A percentile compares a stretch with the other conserved stretches of the same genome.
phyloP scores from a whole-genome alignment of 2,797 vertebrate genomes.

The Rousettus madagascariensis region DNA sequence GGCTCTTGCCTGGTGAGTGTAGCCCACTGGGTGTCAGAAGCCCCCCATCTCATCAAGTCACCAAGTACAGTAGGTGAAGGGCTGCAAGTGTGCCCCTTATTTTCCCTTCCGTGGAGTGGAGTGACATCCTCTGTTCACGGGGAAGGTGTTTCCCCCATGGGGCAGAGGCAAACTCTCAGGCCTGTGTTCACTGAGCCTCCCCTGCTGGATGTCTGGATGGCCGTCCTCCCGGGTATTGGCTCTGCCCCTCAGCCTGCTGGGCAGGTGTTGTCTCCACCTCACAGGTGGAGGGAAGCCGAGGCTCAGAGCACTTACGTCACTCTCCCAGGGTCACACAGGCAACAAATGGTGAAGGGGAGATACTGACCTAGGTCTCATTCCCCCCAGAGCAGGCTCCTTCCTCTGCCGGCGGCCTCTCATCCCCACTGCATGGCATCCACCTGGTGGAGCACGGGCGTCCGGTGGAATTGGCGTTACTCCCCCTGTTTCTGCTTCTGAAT shows the following conservation, averaged over 20 bases:
- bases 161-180: not conserved
- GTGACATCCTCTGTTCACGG: not conserved
- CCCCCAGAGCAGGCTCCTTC: not conserved
- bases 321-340: not conserved
- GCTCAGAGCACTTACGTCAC: not conserved
- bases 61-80: not conserved
- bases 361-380: too few species aligned
- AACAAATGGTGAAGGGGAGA: not conserved
- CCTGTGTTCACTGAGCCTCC: not conserved
- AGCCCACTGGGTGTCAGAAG: not conserved
- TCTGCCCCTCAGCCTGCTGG: not conserved
- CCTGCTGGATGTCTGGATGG: too few species aligned
- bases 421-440: fast-evolving
- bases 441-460: not conserved
- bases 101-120: not conserved
- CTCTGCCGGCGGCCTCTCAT: fast-evolving
- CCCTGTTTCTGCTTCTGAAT: not conserved
- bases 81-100: fast-evolving
- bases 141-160: fast-evolving
- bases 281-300: not conserved
- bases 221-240: not conserved
- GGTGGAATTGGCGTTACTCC: not conserved
- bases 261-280: not conserved
- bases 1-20: not conserved
- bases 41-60: not conserved